Evolutionary conservation across 2,888 invertebrate species (phyloP), one percentile per base, ranked within the genome.

Genomic region (Drosophila yooni): DNA sequence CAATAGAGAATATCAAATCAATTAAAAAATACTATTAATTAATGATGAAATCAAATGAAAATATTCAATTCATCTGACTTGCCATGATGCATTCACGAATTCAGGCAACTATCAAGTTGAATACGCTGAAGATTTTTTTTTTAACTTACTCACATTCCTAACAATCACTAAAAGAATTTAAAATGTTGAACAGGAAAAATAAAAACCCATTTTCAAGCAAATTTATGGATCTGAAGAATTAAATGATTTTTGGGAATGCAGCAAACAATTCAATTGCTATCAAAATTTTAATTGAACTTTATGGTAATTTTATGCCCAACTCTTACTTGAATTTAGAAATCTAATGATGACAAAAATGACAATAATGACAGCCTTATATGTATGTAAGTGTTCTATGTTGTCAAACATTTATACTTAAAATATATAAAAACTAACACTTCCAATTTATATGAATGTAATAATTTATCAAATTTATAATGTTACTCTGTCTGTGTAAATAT

Each of bases 1-100:
- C 80, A 80, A 80, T 82, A 69, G 59, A 71, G 76, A 80, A 80
- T 76, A 80, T 76, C 80, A 79, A 80, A 80, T 83, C 79, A 79
- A 79, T 82, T 82, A 79, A 82, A 43, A 57, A 59, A 56, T 33
- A 62, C 70, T 67, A 64, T 82, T 70, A 82, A 80, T 80, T 80
- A 80, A 70, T 81, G 78, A 62, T 73, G 68, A 79, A 79, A 81
- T 79, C 78, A 81, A 79, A 77, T 77, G 78, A 79, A 79, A 62
- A 77, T 79, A 79, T 81, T 81, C 78, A 68, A 79, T 79, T 79
- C 68, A 65, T 64, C 43, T 18, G 48, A 54, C 58, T 51, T 51
- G 21, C 57, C 46, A 29, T 43, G 56, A 36, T 13, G 48, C 62
- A 66, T 57, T 76, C 59, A 33, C 27, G 43, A 76, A 66, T 57